These are phyloP conservation scores for Leptarthrus brevirostris DNA, from an alignment of 2,888 invertebrate species.

Conservation along the genomic window DNA sequence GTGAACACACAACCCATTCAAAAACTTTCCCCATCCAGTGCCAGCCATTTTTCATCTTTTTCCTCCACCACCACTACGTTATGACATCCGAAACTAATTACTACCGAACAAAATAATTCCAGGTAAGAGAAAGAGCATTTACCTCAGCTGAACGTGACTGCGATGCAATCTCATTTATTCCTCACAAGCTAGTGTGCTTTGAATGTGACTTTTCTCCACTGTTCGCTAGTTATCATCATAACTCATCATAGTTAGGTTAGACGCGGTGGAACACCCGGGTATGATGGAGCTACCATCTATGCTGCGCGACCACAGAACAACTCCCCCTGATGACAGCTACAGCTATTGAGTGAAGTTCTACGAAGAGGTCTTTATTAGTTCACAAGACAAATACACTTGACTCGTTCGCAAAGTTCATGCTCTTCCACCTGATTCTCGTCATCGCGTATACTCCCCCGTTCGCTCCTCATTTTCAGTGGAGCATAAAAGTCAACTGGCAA, in stretches of 20 bases:
- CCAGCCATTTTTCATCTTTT: neutral
- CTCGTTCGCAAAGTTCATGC: slow-evolving; percentile 23
- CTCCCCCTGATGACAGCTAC: no score
- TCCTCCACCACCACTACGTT: neutral
- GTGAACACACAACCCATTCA: no score
- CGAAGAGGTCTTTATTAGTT: slow-evolving; percentile 30
- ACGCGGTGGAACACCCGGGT: neutral
- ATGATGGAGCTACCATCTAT: no score
- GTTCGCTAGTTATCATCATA: slow-evolving; percentile 37
- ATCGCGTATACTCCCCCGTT: no score
- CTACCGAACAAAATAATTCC: slow-evolving; percentile 34
- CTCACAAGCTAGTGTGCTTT: neutral
- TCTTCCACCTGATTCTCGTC: neutral
- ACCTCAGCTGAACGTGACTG: slow-evolving; percentile 44
- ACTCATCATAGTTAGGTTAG: slow-evolving; percentile 31
- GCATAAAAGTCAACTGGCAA: no score
- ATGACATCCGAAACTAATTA: slow-evolving; percentile 46
- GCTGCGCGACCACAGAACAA: no score
- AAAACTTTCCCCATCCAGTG: no score
- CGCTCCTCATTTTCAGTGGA: no score
- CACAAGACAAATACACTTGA: slow-evolving; percentile 40
- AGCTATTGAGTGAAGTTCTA: neutral
- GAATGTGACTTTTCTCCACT: slow-evolving; percentile 20
- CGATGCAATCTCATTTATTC: slow-evolving; percentile 47
- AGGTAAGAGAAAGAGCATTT: slow-evolving; percentile 37